Evolutionary conservation across 2,888 invertebrate genomes (phyloP).

Genomic region (Ommatoiulus sabulosus): DNA sequence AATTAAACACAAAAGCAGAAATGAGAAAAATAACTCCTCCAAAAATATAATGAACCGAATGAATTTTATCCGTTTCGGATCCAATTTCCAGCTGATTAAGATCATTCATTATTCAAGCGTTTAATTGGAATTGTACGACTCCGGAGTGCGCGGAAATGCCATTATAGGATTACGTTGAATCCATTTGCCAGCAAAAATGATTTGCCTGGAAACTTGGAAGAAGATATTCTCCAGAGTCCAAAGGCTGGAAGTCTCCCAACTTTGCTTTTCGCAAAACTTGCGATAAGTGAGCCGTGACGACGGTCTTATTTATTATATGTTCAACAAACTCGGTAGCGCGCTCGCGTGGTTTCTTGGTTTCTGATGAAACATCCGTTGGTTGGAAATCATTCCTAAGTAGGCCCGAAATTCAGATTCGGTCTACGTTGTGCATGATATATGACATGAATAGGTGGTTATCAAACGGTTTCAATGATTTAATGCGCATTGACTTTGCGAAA

Average conservation of each 20-base stretch:
- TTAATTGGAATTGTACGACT: not conserved
- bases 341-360: too few species aligned
- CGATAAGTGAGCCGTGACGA: not conserved
- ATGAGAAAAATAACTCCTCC: not conserved
- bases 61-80: not conserved
- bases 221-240: not conserved
- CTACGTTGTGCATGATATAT: too few species aligned
- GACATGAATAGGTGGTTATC: too few species aligned
- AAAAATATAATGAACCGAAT: not conserved
- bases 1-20: not conserved
- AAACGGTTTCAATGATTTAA: too few species aligned
- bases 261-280: not conserved
- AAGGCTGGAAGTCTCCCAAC: too few species aligned
- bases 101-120: not conserved
- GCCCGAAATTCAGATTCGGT: too few species aligned
- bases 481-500: too few species aligned
- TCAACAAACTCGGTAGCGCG: too few species aligned
- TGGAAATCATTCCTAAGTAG: too few species aligned
- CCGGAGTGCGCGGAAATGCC: not conserved
- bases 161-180: not conserved
- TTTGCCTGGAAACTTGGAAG: not conserved
- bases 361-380: too few species aligned
- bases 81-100: not conserved
- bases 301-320: too few species aligned
- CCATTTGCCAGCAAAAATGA: not conserved